Percentiles rank a stretch among this genome's conserved stretches.
Conservation (phyloP, 2,113 vertebrate genomes). For the Tetrao urogallus region DNA sequence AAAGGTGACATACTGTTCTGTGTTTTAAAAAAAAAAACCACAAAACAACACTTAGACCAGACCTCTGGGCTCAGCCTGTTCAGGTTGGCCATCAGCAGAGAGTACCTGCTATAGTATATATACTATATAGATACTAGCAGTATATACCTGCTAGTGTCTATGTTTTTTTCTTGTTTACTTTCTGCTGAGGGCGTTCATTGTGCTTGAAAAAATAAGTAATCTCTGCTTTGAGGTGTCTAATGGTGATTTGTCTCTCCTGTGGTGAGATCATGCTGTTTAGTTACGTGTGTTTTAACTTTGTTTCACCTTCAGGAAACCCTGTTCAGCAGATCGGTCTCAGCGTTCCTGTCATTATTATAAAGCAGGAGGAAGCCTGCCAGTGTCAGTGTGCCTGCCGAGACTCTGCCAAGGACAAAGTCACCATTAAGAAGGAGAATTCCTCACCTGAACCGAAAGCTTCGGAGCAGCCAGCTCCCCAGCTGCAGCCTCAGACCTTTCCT, state of each 20-base stretch:
- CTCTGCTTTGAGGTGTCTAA: not conserved
- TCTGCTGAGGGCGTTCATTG: not conserved
- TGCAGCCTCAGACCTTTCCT: slow-evolving; percentile 76
- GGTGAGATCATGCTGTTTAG: not conserved
- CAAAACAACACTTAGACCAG: not conserved
- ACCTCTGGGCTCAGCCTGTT: not conserved
- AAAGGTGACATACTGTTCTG: not conserved
- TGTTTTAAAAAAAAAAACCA: not conserved
- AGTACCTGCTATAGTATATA: not conserved
- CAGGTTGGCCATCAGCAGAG: not conserved
- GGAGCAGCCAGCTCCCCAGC: slow-evolving; percentile 65
- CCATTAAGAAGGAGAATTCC: slow-evolving; percentile 80
- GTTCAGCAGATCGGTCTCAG: slow-evolving; percentile 98
- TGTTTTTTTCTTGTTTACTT: not conserved
- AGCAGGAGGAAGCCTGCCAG: slow-evolving; percentile 98
- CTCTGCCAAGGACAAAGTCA: slow-evolving; percentile 84
- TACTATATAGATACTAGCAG: too few species aligned
- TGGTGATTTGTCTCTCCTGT: not conserved
- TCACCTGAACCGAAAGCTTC: slow-evolving; percentile 66
- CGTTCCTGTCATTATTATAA: slow-evolving; percentile 98
- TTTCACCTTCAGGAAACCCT: slow-evolving; percentile 85
- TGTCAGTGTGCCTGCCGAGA: slow-evolving; percentile 97
- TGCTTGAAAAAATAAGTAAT: not conserved
- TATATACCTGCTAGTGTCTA: not conserved
- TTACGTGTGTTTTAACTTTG: slow-evolving; percentile 41